These are phyloP conservation scores for Dynastes hyllus DNA, from an alignment of 2,888 invertebrate genomes.

Conservation along the genomic window DNA sequence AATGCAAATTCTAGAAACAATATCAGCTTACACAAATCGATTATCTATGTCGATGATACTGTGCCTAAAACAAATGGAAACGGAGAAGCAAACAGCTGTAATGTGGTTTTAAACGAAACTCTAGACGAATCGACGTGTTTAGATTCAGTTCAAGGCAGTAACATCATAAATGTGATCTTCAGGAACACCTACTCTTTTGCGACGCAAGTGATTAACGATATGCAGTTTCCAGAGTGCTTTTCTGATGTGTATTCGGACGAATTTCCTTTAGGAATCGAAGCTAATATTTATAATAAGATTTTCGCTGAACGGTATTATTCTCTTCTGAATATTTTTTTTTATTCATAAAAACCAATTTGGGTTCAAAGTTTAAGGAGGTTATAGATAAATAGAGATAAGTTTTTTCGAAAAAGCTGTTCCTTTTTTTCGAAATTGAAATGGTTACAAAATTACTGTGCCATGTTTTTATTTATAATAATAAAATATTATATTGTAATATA, in stretches of 20 bases:
- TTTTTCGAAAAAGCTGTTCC: no score
- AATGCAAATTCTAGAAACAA: conserved; percentile 35
- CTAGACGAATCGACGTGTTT: conserved; percentile 67
- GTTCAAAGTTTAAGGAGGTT: no score
- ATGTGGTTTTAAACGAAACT: conserved; percentile 64
- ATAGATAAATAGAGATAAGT: no score
- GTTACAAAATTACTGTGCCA: no score
- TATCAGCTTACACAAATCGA: conserved; percentile 65
- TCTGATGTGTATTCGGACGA: conserved; percentile 64
- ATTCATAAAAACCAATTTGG: no score
- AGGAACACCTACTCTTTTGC: conserved; percentile 68
- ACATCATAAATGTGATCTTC: conserved; percentile 67
- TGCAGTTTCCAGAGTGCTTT: conserved; percentile 62
- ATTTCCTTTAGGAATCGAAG: conserved; percentile 69
- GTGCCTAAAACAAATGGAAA: conserved; percentile 51
- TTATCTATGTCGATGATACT: conserved; percentile 67
- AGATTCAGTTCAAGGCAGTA: conserved; percentile 64
- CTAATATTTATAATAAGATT: conserved; percentile 65
- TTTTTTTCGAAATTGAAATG: no score
- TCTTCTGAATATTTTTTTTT: conserved; percentile 2
- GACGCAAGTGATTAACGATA: conserved; percentile 67
- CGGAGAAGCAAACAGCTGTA: conserved; percentile 47
- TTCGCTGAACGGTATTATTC: conserved; percentile 52
- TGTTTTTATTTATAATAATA: no score
- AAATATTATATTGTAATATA: neutral